phyloP scores from a whole-genome alignment of 1,140 invertebrate species.

The Pogonus chalceus region DNA sequence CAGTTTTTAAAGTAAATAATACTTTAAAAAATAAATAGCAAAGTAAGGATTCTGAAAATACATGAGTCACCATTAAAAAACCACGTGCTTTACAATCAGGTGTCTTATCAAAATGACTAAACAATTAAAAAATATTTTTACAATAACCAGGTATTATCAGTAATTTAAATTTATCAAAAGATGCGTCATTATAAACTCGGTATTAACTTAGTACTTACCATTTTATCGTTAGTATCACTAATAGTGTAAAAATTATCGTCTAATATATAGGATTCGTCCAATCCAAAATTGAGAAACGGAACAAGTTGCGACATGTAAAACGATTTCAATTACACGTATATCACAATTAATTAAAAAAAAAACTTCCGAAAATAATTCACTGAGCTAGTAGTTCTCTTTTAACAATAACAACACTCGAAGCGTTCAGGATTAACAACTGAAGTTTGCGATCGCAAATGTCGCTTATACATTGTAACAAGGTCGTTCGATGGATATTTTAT shows the following conservation, averaged over 20 bases:
- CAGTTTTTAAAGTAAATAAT: too few species aligned
- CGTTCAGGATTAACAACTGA: neutral
- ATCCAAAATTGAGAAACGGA: constrained; percentile 31
- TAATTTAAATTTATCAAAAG: too few species aligned
- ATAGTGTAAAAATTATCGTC: constrained; percentile 11
- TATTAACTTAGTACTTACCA: too few species aligned
- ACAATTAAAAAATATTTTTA: too few species aligned
- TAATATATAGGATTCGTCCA: constrained; percentile 22
- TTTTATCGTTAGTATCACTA: neutral
- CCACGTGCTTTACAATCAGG: too few species aligned
- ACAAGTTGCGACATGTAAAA: constrained; percentile 31
- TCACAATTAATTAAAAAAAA: neutral
- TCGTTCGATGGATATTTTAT: neutral
- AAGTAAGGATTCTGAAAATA: too few species aligned
- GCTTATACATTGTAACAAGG: constrained; percentile 3
- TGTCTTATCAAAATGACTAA: too few species aligned
- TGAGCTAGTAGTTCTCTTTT: neutral
- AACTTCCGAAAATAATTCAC: too few species aligned
- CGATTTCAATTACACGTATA: neutral
- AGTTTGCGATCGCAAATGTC: neutral
- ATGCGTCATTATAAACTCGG: too few species aligned
- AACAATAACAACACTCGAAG: neutral
- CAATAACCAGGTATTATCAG: too few species aligned
- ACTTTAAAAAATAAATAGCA: too few species aligned
- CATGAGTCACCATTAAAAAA: too few species aligned